Percentiles rank a stretch among this genome's conserved stretches.
phyloP scores from a whole-genome alignment of 2,797 vertebrate species.

The Spinus pinus region DNA sequence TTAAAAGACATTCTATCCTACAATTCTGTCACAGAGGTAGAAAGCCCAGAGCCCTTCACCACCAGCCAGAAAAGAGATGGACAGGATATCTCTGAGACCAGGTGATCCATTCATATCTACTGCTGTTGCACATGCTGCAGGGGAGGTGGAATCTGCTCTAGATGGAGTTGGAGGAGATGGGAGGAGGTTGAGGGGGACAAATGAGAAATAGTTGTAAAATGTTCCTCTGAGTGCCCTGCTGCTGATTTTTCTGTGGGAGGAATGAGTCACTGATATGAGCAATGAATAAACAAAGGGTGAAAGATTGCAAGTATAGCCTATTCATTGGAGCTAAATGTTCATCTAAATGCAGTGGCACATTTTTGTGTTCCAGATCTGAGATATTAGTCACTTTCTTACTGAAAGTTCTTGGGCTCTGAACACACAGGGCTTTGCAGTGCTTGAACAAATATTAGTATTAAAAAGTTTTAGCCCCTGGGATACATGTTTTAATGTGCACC shows the following conservation, averaged over 20 bases:
- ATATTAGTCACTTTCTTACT: background rate
- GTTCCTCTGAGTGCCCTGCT: background rate
- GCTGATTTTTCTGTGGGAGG: background rate
- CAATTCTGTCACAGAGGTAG: background rate
- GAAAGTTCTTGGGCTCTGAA: background rate
- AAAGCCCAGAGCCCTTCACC: background rate
- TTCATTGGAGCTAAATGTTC: background rate
- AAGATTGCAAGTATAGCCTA: background rate
- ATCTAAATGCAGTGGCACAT: background rate
- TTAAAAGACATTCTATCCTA: background rate
- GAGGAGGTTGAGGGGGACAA: background rate
- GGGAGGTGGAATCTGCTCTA: background rate
- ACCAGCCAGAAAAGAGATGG: background rate
- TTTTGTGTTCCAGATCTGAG: background rate
- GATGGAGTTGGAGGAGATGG: background rate
- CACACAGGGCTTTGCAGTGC: background rate
- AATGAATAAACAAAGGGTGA: slow-evolving; percentile 25
- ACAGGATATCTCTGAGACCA: rapidly evolving
- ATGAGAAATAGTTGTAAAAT: background rate
- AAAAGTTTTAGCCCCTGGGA: background rate
- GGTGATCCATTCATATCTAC: background rate
- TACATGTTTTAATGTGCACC: background rate
- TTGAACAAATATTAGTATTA: background rate
- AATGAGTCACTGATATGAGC: background rate
- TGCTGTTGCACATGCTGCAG: background rate